Evolutionary conservation across 2,888 invertebrate genomes (phyloP).

Genomic region (Diarsia mendica): DNA sequence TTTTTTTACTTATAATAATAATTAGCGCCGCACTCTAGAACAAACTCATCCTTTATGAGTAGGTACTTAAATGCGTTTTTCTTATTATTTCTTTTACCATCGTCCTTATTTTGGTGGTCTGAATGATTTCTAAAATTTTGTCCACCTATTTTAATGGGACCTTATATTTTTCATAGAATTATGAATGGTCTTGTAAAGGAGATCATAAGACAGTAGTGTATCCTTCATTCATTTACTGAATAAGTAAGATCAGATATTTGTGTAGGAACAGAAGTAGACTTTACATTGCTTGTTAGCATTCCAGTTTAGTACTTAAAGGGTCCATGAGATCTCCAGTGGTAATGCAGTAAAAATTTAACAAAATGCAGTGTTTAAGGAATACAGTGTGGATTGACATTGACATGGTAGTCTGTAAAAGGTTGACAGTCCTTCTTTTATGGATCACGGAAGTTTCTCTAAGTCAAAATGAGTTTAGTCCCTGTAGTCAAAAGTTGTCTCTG

Average conservation of each 20-base stretch:
- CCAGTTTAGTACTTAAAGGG: background rate
- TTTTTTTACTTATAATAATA: too few relatives aligned
- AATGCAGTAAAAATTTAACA: background rate
- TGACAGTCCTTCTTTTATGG: too few relatives aligned
- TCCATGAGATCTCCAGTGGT: background rate
- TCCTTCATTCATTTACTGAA: background rate
- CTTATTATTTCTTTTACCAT: too few relatives aligned
- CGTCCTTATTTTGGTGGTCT: too few relatives aligned
- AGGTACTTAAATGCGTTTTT: too few relatives aligned
- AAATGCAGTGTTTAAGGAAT: background rate
- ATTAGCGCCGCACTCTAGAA: too few relatives aligned
- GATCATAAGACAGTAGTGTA: background rate
- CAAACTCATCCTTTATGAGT: too few relatives aligned
- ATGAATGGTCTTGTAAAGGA: background rate
- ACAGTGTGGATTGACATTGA: background rate
- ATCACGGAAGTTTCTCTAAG: background rate
- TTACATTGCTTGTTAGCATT: background rate
- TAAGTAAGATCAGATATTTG: background rate
- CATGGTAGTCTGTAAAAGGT: background rate
- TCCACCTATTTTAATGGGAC: too few relatives aligned
- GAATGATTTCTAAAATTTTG: too few relatives aligned
- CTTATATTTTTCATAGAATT: background rate
- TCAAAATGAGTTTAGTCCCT: conserved; percentile 12
- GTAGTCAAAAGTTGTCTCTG: background rate
- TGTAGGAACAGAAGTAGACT: background rate